These are phyloP conservation scores for Alces alces DNA, from an alignment of 2,113 vertebrate genomes.

Conservation along the genomic window DNA sequence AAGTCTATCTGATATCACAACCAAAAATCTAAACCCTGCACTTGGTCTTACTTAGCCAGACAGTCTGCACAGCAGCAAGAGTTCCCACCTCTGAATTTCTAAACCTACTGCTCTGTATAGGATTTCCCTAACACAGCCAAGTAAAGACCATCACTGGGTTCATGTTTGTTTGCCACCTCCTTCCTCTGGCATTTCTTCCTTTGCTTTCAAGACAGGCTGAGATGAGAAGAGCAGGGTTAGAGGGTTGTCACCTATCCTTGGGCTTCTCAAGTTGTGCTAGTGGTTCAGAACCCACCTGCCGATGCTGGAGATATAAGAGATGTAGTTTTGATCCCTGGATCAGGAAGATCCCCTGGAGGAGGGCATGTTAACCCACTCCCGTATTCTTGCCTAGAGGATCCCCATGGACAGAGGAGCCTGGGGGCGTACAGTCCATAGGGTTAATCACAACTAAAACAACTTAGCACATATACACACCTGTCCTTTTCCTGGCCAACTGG, in stretches of 20 bases:
- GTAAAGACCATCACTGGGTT: neutral
- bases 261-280: neutral
- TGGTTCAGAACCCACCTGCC: neutral
- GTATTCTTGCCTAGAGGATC: neutral
- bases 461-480: neutral
- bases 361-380: neutral
- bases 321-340: neutral
- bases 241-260: neutral
- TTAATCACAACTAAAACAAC: neutral
- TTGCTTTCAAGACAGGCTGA: neutral
- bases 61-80: accelerated
- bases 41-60: neutral
- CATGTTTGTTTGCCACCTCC: neutral
- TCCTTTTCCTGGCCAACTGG: neutral
- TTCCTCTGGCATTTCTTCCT: neutral
- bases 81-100: neutral
- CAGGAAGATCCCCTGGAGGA: neutral
- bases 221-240: too few relatives aligned
- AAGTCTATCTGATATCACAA: too few relatives aligned
- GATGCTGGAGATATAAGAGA: neutral
- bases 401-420: neutral
- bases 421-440: neutral
- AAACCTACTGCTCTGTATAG: neutral
- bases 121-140: neutral
- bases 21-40: neutral